A percentile compares a stretch with the other conserved stretches of the same genome.
Evolutionary conservation across 2,888 invertebrate genomes (phyloP).

Genomic region (Nasonovia ribisnigri): DNA sequence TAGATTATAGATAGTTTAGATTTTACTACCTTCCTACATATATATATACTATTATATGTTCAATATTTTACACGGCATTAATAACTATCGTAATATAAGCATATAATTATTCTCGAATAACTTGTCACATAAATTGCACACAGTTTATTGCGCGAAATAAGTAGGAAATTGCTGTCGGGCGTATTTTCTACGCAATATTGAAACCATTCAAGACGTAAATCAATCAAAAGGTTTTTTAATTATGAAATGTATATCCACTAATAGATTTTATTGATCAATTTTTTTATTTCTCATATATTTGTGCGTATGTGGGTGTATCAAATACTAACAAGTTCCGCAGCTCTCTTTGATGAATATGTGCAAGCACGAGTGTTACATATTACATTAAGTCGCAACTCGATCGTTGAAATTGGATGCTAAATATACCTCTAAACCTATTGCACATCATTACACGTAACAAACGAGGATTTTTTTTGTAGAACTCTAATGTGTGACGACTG

Average conservation of each 20-base stretch:
- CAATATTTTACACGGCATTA: not conserved
- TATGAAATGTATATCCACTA: not conserved
- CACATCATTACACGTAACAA: not conserved
- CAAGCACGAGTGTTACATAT: not conserved
- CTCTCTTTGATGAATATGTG: not conserved
- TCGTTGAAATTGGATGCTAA: not conserved
- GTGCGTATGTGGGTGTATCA: not conserved
- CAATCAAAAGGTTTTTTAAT: constrained; percentile 19
- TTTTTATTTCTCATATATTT: not conserved
- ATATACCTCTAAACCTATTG: not conserved
- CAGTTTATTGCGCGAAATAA: not conserved
- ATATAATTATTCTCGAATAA: constrained; percentile 3
- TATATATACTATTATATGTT: not conserved
- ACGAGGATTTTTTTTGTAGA: not conserved
- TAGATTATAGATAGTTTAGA: not conserved
- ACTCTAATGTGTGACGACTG: not conserved
- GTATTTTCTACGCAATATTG: constrained; percentile 31
- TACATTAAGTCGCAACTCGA: not conserved
- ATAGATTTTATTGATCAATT: not conserved
- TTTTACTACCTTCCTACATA: not conserved
- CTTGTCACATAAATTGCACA: constrained; percentile 25
- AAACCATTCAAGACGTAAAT: constrained; percentile 11
- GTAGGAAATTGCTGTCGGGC: not conserved
- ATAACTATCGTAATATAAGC: not conserved
- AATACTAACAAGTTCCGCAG: not conserved